Evolutionary conservation across 2,888 invertebrate genomes (phyloP), one percentile per base, ranked within the genome.

Genomic region (Ormyrus labotus): DNA sequence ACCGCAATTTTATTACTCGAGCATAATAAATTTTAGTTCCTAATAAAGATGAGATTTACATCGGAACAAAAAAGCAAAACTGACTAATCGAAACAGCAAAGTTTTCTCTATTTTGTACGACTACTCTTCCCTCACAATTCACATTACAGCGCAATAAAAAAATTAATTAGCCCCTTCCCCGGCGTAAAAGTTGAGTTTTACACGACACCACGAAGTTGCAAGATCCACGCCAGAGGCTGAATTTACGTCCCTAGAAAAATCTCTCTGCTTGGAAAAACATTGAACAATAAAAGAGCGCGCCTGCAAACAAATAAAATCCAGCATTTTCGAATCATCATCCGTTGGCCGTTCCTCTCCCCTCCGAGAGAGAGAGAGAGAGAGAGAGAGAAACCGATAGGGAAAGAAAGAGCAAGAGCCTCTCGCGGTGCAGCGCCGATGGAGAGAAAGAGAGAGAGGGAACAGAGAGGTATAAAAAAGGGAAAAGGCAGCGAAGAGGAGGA

Each of bases 321-420:
- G 57, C 69, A 65, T 70, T 58, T 60, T 75, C 67, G 8, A 79
- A 79, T 74, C 69, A 74, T 69, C 57, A 64, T 73, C 51, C 19
- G 47, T 50, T 47, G 50, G 51, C n/a, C 13, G 57, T 34, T 9
- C 34, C 63, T 57, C 57, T n/a, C 50, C 64, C 6, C 7, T 8
- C n/a, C 34, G 34, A 34, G 2, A 61, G n/a, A 19, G 50, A 10
- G 45, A 10, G n/a, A 19, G 50, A 10, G 45, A 10, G 2, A 61
- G n/a, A 19, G 50, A 10, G 45, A 10, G n/a, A 72, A 11, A 51
- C 65, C 6, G 34, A 48, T 45, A 50, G 53, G 11, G 53, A 53
- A n/a, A 51, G 51, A n/a, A 51, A 47, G n/a, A 34, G 64, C 11
- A 48, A 51, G 13, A 72, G 63, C 45, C 53, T 13, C 13, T 65